Evolutionary conservation across 2,797 vertebrate genomes (phyloP), one percentile per base, ranked within the genome.

Genomic region (Dermochelys coriacea): DNA sequence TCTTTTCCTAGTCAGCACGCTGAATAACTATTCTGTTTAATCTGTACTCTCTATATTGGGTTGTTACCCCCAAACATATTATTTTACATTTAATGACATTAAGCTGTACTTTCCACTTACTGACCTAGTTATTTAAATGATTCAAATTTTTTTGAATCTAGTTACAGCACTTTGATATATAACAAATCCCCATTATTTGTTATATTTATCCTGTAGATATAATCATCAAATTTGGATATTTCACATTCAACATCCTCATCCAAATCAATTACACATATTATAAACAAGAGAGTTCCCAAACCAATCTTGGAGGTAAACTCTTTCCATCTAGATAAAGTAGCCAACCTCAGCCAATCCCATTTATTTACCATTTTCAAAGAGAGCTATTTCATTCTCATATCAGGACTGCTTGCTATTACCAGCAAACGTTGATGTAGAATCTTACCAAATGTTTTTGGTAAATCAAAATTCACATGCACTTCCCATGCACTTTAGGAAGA

Each of bases 51-150:
- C 83, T 55, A 50, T 68, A 71, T 90, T 82, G 12, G n/a, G 23
- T 79, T 3, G 14, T 41, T 18, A 1, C 45, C 45, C 21, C 37
- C 80, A 50, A 50, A 14, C 4, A 1, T 51, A 18, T 68, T 54
- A 79, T 47, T 89, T 54, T 57, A 45, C 2, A 15, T 85, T 89
- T 50, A 77, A n/a, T 78, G 45, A 57, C 41, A 49, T 45, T 49
- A 88, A 82, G 52, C 79, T 82, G 29, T 12, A 34, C 74, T 91
- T 94, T 81, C 51, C 86, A 91, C 27, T 51, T 77, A 61, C 45
- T 27, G 75, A 75, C 45, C 52, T 52, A 83, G 82, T 49, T 21
- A 75, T 23, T 55, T 59, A 6, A 0, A 2, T 84, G 49, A 85
- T 81, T 16, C 15, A 64, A 25, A 2, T 57, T 89, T 87, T 21